Evolutionary conservation across 2,797 vertebrate genomes (phyloP), one percentile per base, ranked within the genome.

Genomic region (Danio choprae): DNA sequence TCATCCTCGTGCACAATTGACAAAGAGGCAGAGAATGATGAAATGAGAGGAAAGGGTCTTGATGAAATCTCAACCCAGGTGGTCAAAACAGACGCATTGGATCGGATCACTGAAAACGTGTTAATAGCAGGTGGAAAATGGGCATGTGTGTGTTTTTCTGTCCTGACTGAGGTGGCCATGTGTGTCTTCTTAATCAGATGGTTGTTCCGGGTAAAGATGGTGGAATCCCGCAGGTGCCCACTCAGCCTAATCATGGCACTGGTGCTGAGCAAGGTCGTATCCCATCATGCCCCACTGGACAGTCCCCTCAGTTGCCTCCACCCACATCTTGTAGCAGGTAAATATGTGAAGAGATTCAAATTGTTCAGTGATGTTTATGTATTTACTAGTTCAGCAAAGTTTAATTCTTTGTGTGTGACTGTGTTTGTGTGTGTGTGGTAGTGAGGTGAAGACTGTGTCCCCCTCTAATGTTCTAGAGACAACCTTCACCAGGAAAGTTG

Each of bases 401-500:
- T 43, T 71, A 63, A 69, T 12, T 67, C 10, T 4, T 8, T 36
- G 9, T 75, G 40, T 75, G 18, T 64, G 20, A 29, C 29, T 29
- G 29, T 29, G 29, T 29, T 29, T 75, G 9, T 59, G n/a, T 63
- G 16, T 79, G 16, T 60, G 89, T 1, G 95, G 95, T 73, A 92
- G 93, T 0, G 95, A 96, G 4, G 93, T 85, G 77, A 90, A 90
- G 83, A 88, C 87, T 1, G 81, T 71, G 11, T 96, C 95, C 70
- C 96, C 96, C 4, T 91, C 92, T 0, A 95, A 97, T 74, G 91
- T 94, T 2, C 69, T 96, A 77, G 96, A 97, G 82, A 94, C 94
- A 50, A 93, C 96, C 0, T 97, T 98, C 88, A 94, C 96, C 0
- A 94, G 97, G 87, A 99, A 99, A 89, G 95, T 97, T 20, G 98